Evolutionary conservation across 1,140 invertebrate species (phyloP).

Genomic region (Habropoda laboriosa): DNA sequence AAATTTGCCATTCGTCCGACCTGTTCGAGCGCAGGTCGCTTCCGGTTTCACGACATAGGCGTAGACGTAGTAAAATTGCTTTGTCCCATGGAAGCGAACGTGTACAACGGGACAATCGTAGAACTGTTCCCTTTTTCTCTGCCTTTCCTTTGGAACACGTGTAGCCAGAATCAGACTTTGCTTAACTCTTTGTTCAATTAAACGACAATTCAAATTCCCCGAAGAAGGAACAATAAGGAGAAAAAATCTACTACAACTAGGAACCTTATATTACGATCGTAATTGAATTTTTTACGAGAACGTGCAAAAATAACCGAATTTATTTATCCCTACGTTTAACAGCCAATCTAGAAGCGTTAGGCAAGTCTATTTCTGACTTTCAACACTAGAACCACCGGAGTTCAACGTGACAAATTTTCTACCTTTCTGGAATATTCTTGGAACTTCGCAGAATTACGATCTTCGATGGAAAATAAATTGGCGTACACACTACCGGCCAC

Average conservation of each 20-base stretch:
- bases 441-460: too few relatives aligned
- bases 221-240: not conserved
- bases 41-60: not conserved
- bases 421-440: too few relatives aligned
- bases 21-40: not conserved
- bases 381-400: too few relatives aligned
- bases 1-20: not conserved
- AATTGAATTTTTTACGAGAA: slow-evolving; percentile 18
- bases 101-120: not conserved
- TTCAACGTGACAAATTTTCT: too few relatives aligned
- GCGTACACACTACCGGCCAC: too few relatives aligned
- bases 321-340: slow-evolving; percentile 41
- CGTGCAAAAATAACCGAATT: slow-evolving; percentile 36
- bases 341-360: slow-evolving; percentile 21
- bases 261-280: slow-evolving; percentile 22
- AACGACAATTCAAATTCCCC: too few relatives aligned
- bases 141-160: not conserved
- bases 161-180: slow-evolving; percentile 34
- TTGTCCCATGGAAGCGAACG: not conserved
- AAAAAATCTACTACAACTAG: slow-evolving; percentile 22
- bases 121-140: not conserved
- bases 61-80: too few relatives aligned
- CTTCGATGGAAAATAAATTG: too few relatives aligned
- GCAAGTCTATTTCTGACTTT: slow-evolving; percentile 42
- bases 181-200: not conserved